phyloP scores from a whole-genome alignment of 1,140 invertebrate species.

The Drosophila orena region DNA sequence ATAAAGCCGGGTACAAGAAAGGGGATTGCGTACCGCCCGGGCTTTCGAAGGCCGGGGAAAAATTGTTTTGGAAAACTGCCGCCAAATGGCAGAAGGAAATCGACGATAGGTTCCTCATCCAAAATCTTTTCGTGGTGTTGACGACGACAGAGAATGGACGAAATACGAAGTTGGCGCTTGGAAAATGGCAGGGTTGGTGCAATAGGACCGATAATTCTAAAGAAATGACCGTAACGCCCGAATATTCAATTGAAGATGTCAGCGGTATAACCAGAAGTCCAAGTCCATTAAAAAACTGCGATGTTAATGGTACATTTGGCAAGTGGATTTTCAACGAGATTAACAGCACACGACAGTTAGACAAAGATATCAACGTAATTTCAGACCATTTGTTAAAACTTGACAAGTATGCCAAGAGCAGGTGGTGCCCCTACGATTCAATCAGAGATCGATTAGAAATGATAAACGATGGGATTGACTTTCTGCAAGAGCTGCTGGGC shows the following conservation, averaged over 20 bases:
- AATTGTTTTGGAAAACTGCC: constrained; percentile 12
- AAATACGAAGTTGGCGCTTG: constrained; percentile 23
- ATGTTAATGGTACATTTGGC: not conserved
- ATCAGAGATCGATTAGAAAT: constrained; percentile 56
- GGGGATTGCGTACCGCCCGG: constrained; percentile 22
- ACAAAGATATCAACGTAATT: not conserved
- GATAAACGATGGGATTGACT: constrained; percentile 49
- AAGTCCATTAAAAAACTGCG: not conserved
- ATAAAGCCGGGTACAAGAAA: not conserved
- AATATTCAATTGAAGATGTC: not conserved
- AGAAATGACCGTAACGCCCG: not conserved
- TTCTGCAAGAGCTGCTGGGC: constrained; percentile 15
- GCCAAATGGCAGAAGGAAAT: constrained; percentile 32
- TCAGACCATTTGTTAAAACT: not conserved
- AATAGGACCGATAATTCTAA: constrained; percentile 6
- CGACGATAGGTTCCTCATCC: constrained; percentile 15
- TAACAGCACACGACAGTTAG: not conserved
- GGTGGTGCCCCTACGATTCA: constrained; percentile 44
- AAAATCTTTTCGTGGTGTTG: constrained; percentile 13
- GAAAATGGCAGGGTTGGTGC: constrained; percentile 16
- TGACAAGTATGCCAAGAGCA: not conserved
- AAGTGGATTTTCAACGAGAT: constrained; percentile 47
- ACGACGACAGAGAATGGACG: constrained; percentile 1
- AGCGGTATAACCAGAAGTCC: not conserved
- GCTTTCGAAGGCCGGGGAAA: not conserved